A percentile compares a stretch with the other conserved stretches of the same genome.
Evolutionary conservation across 2,797 vertebrate species (phyloP).

Genomic region (Takifugu rubripes): DNA sequence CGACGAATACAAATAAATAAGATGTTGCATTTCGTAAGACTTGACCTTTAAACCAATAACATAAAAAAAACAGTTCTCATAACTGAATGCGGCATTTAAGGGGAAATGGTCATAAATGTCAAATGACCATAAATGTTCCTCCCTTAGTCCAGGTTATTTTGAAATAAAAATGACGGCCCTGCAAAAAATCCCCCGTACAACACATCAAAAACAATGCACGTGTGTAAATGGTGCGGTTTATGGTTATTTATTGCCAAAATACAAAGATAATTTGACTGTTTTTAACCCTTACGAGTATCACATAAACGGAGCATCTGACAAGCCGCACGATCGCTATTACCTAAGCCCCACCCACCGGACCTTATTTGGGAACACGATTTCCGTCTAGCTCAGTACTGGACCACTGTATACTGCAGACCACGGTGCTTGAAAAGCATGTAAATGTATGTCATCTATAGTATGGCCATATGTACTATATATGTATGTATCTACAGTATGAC

Average conservation of each 20-base stretch:
- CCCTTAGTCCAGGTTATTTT: background rate
- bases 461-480: too few species aligned
- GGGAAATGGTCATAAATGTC: background rate
- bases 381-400: conserved; percentile 9
- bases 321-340: conserved; percentile 60
- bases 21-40: too few species aligned
- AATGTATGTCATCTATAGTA: too few species aligned
- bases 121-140: background rate
- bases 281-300: background rate
- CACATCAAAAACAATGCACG: too few species aligned
- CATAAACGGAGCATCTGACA: conserved; percentile 24
- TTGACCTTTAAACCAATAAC: rapidly evolving
- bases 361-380: conserved; percentile 14
- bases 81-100: too few species aligned
- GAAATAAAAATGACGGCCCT: rapidly evolving
- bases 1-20: rapidly evolving
- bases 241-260: too few species aligned
- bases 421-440: too few species aligned
- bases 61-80: rapidly evolving
- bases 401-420: too few species aligned
- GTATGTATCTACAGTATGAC: too few species aligned
- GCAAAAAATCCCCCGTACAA: too few species aligned
- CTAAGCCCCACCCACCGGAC: conserved; percentile 36
- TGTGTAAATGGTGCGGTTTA: too few species aligned
- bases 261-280: too few species aligned